Evolutionary conservation across 2,113 vertebrate species (phyloP).

Genomic region (Aspidoscelis tigris): DNA sequence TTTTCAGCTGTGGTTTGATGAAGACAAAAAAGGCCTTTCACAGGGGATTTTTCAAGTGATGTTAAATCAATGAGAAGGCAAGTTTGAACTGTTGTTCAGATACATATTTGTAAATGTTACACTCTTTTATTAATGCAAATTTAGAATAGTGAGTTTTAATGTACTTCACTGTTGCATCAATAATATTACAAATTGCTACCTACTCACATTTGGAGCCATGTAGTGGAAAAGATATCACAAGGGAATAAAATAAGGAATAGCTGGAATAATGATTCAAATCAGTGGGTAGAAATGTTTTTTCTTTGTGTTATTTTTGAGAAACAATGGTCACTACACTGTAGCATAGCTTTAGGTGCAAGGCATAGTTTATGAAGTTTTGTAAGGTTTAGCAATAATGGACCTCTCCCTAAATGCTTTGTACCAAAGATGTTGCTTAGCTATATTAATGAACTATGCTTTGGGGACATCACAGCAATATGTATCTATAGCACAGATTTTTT

Average conservation of each 20-base stretch:
- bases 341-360: too few relatives aligned
- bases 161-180: not conserved
- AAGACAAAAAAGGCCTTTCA: not conserved
- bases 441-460: not conserved
- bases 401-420: not conserved
- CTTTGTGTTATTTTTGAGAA: not conserved
- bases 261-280: not conserved
- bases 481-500: constrained; percentile 29
- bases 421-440: not conserved
- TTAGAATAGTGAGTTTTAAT: not conserved
- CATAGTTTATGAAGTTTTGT: not conserved
- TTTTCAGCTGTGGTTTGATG: not conserved
- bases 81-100: not conserved
- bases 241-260: not conserved
- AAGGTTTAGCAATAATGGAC: not conserved
- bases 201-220: not conserved
- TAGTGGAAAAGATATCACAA: not conserved
- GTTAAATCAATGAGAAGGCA: not conserved
- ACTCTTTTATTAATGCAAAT: not conserved
- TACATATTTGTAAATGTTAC: not conserved
- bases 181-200: not conserved
- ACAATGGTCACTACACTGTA: not conserved
- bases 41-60: not conserved
- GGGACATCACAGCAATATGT: not conserved
- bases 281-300: not conserved